Conservation (phyloP, 2,113 vertebrate species). For the Nothocercus nigrocapillus region DNA sequence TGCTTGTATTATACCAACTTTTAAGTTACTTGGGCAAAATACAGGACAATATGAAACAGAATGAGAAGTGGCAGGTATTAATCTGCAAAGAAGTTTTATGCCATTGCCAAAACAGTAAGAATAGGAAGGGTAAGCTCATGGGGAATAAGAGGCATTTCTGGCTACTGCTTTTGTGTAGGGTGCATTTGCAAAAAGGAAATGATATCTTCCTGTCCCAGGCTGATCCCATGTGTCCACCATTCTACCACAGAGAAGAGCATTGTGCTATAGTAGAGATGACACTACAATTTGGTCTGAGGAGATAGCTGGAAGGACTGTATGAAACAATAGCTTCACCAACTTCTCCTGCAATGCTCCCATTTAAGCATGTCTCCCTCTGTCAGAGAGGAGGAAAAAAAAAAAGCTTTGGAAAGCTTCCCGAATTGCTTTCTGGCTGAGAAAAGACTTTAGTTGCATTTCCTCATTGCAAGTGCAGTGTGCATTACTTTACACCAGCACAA, state of each 20-base stretch:
- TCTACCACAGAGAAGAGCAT: neutral
- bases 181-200: neutral
- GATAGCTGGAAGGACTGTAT: neutral
- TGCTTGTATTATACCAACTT: conserved; percentile 11
- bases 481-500: neutral
- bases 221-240: neutral
- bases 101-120: neutral
- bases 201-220: neutral
- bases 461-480: neutral
- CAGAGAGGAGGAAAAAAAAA: too few relatives aligned
- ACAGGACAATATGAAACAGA: neutral
- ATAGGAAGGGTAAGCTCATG: neutral
- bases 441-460: neutral
- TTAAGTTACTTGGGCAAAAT: conserved; percentile 4
- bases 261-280: neutral
- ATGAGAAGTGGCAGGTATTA: conserved; percentile 6
- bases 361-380: neutral
- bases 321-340: neutral
- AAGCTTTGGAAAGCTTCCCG: neutral
- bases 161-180: neutral
- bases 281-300: neutral
- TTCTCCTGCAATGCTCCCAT: neutral
- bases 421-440: neutral
- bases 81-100: conserved; percentile 3
- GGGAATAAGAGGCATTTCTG: neutral